Conservation (phyloP, 1,140 invertebrate genomes). For the Paramacrobiotus metropolitanus region DNA sequence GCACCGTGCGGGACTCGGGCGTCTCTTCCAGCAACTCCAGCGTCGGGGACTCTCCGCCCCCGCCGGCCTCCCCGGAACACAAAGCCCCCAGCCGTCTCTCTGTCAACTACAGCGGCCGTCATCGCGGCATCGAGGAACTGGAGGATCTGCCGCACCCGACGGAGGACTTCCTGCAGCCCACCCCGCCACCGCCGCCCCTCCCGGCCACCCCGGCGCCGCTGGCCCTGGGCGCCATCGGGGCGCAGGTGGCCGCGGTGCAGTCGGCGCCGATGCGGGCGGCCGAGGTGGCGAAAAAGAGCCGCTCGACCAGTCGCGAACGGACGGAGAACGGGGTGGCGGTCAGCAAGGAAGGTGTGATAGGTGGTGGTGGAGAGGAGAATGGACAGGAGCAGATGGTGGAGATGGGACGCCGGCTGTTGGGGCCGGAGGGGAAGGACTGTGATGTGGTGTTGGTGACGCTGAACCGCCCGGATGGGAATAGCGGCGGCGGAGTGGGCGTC, state of each 20-base stretch:
- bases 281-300: no score
- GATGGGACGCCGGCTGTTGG: not conserved
- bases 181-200: not conserved
- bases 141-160: not conserved
- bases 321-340: no score
- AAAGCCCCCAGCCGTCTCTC: no score
- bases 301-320: no score
- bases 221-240: not conserved
- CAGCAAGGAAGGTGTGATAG: no score
- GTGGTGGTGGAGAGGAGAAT: not conserved
- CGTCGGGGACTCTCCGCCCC: not conserved
- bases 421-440: not conserved
- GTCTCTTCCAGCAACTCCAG: not conserved
- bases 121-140: not conserved
- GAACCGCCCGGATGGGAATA: not conserved
- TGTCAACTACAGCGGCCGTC: no score
- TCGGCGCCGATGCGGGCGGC: no score
- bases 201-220: not conserved
- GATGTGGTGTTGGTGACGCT: not conserved
- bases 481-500: constrained; percentile 52
- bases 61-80: not conserved
- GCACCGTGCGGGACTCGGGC: not conserved
- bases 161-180: not conserved
- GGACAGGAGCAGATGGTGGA: not conserved
- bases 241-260: not conserved